Evolutionary conservation across 2,113 vertebrate species (phyloP).

Genomic region (Anolis carolinensis): DNA sequence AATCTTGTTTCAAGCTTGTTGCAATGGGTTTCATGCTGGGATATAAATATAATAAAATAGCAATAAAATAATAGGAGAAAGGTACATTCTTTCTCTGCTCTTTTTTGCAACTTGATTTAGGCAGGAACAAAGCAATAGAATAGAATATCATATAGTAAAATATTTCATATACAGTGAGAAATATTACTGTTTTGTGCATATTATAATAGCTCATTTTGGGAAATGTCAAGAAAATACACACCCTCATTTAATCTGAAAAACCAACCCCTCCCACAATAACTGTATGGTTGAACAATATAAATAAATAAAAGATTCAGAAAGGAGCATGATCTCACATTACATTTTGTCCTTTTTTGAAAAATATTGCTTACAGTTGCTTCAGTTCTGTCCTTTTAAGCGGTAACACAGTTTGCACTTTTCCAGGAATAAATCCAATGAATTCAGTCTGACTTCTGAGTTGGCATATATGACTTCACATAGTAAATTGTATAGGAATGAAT

Average conservation of each 20-base stretch:
- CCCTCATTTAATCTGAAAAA: not conserved
- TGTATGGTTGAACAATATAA: not conserved
- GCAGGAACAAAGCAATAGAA: too few relatives aligned
- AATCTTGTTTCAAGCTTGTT: too few relatives aligned
- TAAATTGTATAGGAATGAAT: conserved; percentile 13
- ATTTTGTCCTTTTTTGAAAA: not conserved
- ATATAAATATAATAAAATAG: too few relatives aligned
- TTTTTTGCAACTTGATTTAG: too few relatives aligned
- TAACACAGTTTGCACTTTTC: not conserved
- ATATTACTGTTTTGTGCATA: not conserved
- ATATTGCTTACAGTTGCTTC: not conserved
- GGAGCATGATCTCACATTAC: not conserved
- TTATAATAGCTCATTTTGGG: not conserved
- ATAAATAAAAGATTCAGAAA: not conserved
- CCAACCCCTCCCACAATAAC: not conserved
- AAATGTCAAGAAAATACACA: not conserved
- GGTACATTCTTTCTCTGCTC: too few relatives aligned
- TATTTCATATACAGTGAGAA: not conserved
- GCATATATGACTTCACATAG: not conserved
- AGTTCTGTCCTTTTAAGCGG: conserved; percentile 16
- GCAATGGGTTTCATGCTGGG: too few relatives aligned
- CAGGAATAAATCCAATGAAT: not conserved
- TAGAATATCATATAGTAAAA: not conserved
- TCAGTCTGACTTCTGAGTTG: not conserved
- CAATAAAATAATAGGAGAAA: too few relatives aligned